Conservation (phyloP, 2,797 vertebrate genomes). For the Dromococcyx pavoninus region DNA sequence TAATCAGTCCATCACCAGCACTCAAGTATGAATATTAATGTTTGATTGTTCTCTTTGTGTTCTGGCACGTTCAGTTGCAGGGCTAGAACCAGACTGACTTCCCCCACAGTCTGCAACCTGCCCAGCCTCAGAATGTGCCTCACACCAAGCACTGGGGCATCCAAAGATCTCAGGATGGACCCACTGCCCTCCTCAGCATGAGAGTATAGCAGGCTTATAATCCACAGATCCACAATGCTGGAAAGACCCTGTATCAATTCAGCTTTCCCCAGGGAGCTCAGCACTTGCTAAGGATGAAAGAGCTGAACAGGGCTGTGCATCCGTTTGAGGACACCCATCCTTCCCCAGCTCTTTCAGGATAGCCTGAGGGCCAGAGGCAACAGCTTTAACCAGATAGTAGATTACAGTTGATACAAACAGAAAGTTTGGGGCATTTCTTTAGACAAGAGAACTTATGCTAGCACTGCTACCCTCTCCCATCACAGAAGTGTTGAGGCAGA, state of each 20-base stretch:
- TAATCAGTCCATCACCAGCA: constrained; percentile 23
- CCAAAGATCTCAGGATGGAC: not conserved
- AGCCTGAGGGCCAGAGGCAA: not conserved
- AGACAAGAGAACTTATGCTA: not conserved
- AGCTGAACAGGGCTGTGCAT: not conserved
- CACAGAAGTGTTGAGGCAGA: not conserved
- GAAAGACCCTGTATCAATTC: not conserved
- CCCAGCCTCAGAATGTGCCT: not conserved
- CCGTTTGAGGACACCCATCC: not conserved
- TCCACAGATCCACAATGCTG: not conserved
- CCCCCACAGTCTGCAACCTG: not conserved
- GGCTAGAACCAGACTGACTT: not conserved
- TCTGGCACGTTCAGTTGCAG: not conserved
- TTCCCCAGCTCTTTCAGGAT: not conserved
- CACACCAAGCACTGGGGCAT: not conserved
- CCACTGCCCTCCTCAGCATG: not conserved
- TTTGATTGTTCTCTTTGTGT: constrained; percentile 5
- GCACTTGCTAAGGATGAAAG: not conserved
- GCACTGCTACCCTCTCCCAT: not conserved
- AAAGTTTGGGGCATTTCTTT: not conserved
- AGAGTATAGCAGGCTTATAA: not conserved
- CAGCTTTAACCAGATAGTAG: not conserved
- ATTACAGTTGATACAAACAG: not conserved
- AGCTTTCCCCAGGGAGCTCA: not conserved
- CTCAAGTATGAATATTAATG: constrained; percentile 52